Base-by-base conservation (phyloP, 2,888 invertebrate genomes). In the Piscicola geometra region DNA sequence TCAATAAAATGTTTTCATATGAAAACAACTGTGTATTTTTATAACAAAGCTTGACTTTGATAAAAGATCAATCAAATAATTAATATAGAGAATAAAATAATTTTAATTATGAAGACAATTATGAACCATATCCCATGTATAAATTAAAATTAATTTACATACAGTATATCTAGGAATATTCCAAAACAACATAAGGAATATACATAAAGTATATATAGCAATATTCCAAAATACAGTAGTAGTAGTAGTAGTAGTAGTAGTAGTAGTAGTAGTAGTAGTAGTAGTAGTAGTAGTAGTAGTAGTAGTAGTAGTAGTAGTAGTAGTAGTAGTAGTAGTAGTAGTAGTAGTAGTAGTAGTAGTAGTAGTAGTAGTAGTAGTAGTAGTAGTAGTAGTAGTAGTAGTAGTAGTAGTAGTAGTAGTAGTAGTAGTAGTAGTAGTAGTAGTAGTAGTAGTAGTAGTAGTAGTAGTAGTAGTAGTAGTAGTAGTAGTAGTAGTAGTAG, bases 211-310 rank as follows among this genome's bases (percentile, higher is more conserved):
- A n/a, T n/a, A n/a, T n/a, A n/a, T n/a, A n/a, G n/a, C n/a, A n/a
- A n/a, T n/a, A n/a, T n/a, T n/a, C n/a, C n/a, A n/a, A n/a, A n/a
- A n/a, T n/a, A n/a, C n/a, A n/a, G n/a, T 41, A 41, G 5, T 41
- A 41, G 5, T 41, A 41, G 5, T 41, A 41, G 41, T 52, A 50
- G 71, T 71, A 71, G 71, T 33, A 71, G 71, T 71, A 71, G 71
- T 71, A 71, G 71, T 71, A 71, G 71, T 71, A 71, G 71, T 71
- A 71, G 71, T 71, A 71, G 71, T 71, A 71, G 71, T 71, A 71
- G 71, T 71, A 71, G 71, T 71, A 71, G 71, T 71, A 71, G 71
- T 71, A 71, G 71, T 71, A 71, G 71, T 71, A 71, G 52, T 71
- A 71, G 71, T 71, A 71, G 71, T 71, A 71, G 71, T 71, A 71